Evolutionary conservation across 2,888 invertebrate genomes (phyloP), one percentile per base, ranked within the genome.

Genomic region (Troides aeacus): DNA sequence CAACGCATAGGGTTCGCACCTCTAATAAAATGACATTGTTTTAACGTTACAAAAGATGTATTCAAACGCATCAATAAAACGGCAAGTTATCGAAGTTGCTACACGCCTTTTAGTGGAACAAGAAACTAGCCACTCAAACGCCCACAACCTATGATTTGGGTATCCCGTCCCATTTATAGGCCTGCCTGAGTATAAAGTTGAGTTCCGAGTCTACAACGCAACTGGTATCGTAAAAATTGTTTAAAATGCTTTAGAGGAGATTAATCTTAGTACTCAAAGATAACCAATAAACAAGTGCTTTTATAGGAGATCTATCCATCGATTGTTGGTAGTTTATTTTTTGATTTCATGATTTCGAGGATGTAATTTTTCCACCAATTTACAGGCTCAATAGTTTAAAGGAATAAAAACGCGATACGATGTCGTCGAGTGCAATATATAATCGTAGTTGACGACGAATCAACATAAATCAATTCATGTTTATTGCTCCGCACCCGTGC

Each of bases 401-500:
- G 10, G 57, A 8, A 62, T 62, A 62, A 39, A 62, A 42, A 36
- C 21, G 62, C 24, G 18, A 30, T 46, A 56, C n/a, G 57, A 46
- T 62, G 60, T 68, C 59, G 24, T 53, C 53, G 62, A 68, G 58
- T 18, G 65, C 64, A 63, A 63, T 57, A 60, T 62, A 68, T 68
- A 63, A 69, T 36, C 59, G 56, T 30, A 57, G 60, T 63, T 68
- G 64, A 64, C 66, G 64, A 64, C 66, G 50, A 66, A 64, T 69
- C 69, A 61, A 64, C 64, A 67, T 71, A 71, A 71, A 71, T 71
- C 70, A 71, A 71, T 71, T 67, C 70, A 64, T 78, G 78, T 83
- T 82, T 80, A 81, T 81, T 77, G 75, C 73, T 71, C 72, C 65
- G 73, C 71, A 72, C 71, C 70, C 69, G 76, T 84, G 84, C 84